Base-by-base conservation (phyloP, 1,140 invertebrate genomes). In the Goniozus legneri region DNA sequence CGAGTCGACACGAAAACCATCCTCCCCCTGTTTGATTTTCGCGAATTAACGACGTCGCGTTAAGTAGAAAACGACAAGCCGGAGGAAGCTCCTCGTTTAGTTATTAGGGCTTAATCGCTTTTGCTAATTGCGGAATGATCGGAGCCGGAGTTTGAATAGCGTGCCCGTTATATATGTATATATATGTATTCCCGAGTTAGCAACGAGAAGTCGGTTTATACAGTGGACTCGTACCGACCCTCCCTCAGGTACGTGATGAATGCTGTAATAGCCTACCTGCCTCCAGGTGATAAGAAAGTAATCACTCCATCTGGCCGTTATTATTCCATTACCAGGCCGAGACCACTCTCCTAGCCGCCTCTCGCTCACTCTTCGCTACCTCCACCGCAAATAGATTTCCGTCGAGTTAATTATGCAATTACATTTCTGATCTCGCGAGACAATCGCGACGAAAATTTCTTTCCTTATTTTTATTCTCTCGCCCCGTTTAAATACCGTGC, bases 111-210 rank as follows among this genome's bases (percentile, higher is more conserved):
- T 67, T 67, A 65, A 69, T 69, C 65, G 67, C 65, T 65, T 67
- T 56, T 64, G 61, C 61, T 69, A 69, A 69, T 69, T 69, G 65
- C 60, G 61, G 56, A 66, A 67, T 66, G 63, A 69, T 69, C 67
- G 62, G 52, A 60, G 61, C 58, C 65, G 57, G 67, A 66, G 61
- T 66, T 69, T 66, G 63, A 66, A 69, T 69, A 67, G 67, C 66
- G 59, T 61, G 62, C 50, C 61, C 63, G 64, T 64, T 67, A 64
- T 51, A 59, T 27, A 27, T 10, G 4, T 27, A 27, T 4, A 27
- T 10, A 10, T 10, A 4, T 27, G 24, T 10, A 27, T 10, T 27
- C 24, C 4, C 4, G 10, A 27, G 24, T 10, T 27, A 27, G 24
- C 10, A 6, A 27, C 10, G n/a, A n/a, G n/a, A n/a, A n/a, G n/a